Conservation (phyloP, 2,888 invertebrate species). For the Ernsta delagoae region DNA sequence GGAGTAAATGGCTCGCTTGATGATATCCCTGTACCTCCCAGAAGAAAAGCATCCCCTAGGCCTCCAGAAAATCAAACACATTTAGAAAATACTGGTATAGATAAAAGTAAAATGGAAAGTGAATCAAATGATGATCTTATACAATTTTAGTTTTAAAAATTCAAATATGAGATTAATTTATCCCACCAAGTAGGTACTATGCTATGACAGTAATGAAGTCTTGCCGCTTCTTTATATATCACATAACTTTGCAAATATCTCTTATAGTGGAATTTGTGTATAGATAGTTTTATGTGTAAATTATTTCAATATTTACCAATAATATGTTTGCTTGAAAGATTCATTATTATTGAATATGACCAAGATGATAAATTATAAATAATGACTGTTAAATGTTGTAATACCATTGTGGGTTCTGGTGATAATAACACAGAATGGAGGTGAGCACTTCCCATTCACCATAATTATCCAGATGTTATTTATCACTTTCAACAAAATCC, state of each 20-base stretch:
- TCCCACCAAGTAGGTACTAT: conserved; percentile 46
- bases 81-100: conserved; percentile 47
- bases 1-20: conserved; percentile 67
- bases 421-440: too few species aligned
- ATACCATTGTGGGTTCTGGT: too few species aligned
- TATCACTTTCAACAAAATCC: too few species aligned
- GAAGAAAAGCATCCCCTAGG: conserved; percentile 71
- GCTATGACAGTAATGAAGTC: conserved; percentile 25
- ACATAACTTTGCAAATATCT: neutral
- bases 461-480: too few species aligned
- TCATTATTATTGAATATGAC: too few species aligned
- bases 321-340: too few species aligned
- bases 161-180: conserved; percentile 13
- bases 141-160: conserved; percentile 58
- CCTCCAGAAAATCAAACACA: conserved; percentile 41
- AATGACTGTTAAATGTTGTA: too few species aligned
- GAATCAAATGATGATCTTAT: conserved; percentile 72
- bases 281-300: too few species aligned
- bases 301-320: too few species aligned
- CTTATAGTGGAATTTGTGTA: too few species aligned
- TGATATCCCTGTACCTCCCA: conserved; percentile 69
- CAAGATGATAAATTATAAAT: too few species aligned
- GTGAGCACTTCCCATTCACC: too few species aligned
- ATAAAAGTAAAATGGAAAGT: conserved; percentile 44
- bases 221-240: conserved; percentile 34